Conservation (phyloP, 2,797 vertebrate species). For the Sebastiscus albofasciatus region DNA sequence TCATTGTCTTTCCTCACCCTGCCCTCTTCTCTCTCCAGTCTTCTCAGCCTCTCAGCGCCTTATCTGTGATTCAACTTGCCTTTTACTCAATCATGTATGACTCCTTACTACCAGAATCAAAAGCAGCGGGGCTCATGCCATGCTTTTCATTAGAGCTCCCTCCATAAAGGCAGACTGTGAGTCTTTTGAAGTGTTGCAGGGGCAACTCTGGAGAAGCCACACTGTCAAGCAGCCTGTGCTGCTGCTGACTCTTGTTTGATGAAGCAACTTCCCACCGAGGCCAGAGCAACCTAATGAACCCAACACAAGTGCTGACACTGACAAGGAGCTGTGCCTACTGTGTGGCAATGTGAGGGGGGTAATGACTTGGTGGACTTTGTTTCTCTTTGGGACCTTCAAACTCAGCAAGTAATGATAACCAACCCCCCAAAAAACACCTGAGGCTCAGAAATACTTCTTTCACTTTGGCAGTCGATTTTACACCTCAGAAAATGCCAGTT, state of each 20-base stretch:
- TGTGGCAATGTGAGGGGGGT: constrained; percentile 39
- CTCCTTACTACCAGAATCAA: constrained; percentile 66
- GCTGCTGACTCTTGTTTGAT: constrained; percentile 76
- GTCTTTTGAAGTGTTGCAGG: constrained; percentile 75
- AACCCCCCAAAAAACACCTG: constrained; percentile 22
- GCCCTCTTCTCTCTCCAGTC: constrained; percentile 25
- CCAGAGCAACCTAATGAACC: constrained; percentile 70
- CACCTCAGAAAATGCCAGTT: constrained; percentile 22
- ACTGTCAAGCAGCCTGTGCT: constrained; percentile 48
- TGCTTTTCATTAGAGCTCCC: constrained; percentile 71
- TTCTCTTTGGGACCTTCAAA: constrained; percentile 47
- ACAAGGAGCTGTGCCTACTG: constrained; percentile 45
- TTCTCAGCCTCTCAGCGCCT: constrained; percentile 29
- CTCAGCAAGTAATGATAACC: constrained; percentile 33
- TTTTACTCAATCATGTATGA: constrained; percentile 76
- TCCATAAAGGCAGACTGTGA: constrained; percentile 57
- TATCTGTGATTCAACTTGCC: constrained; percentile 60
- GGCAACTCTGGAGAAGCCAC: constrained; percentile 59
- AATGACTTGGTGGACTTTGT: constrained; percentile 58
- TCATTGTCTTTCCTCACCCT: constrained; percentile 44
- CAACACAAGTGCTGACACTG: constrained; percentile 59
- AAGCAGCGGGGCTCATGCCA: constrained; percentile 59
- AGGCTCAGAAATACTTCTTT: constrained; percentile 4
- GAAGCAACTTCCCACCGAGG: constrained; percentile 66
- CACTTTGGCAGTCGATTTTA: constrained; percentile 18